Base-by-base conservation (phyloP, 2,113 vertebrate genomes). In the Gymnogyps californianus region DNA sequence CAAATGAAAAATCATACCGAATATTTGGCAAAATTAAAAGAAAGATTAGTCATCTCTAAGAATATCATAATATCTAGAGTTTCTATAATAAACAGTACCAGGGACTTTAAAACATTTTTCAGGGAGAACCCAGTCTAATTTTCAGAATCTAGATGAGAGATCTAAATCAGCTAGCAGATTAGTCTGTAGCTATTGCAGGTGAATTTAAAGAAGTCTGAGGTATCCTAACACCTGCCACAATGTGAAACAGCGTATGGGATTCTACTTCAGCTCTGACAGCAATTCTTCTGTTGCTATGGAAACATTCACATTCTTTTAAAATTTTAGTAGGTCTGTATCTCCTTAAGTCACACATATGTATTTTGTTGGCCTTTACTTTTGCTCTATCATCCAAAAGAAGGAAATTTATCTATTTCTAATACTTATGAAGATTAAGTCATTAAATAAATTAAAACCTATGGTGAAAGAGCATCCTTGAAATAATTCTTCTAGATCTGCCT, bases 201-300 rank as follows among this genome's bases (percentile, higher is more conserved):
- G 55, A 94, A 87, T 66, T 74, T 66, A 8, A 90, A 84, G 52
- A 75, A 74, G 46, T 42, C 47, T 64, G 69, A 74, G 64, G 29
- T 87, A 29, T 67, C 80, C 87, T 59, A 84, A 84, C 83, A 89
- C 65, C 64, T 82, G 70, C 65, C 61, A 78, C 38, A 61, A 31
- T 52, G 65, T 79, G 57, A 94, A 92, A 44, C 49, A 55, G 77
- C 2, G 1, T 16, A 81, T 32, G 42, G 61, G 77, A 89, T 84
- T 87, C 87, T 64, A 13, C 77, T 75, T 82, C 66, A 87, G 64
- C 62, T 64, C 51, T 44, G 65, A 49, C 65, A 84, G 83, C 69
- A 84, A 25, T 51, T 84, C 46, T 86, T 65, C 67, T 66, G 81
- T 96, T 96, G 77, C 93, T 75, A 92, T 69, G 86, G 96, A 57